Conservation (phyloP, 2,113 vertebrate species). For the Aldabrachelys gigantea region DNA sequence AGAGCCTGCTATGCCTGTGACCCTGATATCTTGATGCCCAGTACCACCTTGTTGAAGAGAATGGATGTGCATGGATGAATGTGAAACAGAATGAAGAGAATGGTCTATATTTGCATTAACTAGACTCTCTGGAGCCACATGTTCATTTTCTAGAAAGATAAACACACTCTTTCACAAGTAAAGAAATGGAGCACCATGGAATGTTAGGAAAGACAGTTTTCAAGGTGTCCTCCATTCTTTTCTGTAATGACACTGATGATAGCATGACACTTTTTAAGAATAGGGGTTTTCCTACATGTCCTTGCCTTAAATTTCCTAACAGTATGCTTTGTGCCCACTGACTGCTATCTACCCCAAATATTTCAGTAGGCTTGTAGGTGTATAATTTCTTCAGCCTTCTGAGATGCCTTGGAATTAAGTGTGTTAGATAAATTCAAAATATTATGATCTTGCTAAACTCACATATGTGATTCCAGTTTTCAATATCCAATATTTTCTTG, state of each 20-base stretch:
- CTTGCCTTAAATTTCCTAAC: not conserved
- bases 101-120: not conserved
- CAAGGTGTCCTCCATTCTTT: not conserved
- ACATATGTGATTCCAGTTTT: not conserved
- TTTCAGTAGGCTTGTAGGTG: not conserved
- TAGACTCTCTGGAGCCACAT: not conserved
- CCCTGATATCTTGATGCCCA: not conserved
- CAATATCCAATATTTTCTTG: too few relatives aligned
- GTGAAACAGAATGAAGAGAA: too few relatives aligned
- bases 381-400: too few relatives aligned
- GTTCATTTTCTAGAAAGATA: not conserved
- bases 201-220: not conserved
- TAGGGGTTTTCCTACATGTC: not conserved
- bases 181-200: not conserved
- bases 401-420: too few relatives aligned
- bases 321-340: not conserved
- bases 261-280: not conserved
- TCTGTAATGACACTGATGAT: not conserved
- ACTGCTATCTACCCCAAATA: not conserved
- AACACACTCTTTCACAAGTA: not conserved
- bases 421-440: too few relatives aligned
- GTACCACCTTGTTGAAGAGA: not conserved
- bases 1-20: not conserved
- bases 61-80: too few relatives aligned
- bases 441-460: too few relatives aligned